Conservation (phyloP, 2,113 vertebrate genomes). For the Toxotes chatareus region DNA sequence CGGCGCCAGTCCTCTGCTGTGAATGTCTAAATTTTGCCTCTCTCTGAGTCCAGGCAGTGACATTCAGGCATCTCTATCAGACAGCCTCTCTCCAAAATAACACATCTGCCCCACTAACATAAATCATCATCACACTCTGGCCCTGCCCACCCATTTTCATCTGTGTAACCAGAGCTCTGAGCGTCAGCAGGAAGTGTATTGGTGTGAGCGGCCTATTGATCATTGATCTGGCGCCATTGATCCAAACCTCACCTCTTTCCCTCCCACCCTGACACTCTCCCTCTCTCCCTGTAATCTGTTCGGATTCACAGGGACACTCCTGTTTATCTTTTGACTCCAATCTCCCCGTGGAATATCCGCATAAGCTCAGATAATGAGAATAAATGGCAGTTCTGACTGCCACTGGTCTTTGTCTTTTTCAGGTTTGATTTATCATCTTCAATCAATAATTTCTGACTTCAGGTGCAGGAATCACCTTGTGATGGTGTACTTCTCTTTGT, state of each 20-base stretch:
- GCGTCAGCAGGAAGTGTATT: slow-evolving; percentile 79
- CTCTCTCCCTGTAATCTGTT: slow-evolving; percentile 50
- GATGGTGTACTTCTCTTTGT: slow-evolving; percentile 2
- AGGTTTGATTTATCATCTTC: slow-evolving; percentile 55
- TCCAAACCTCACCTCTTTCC: slow-evolving; percentile 47
- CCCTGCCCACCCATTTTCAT: slow-evolving; percentile 78
- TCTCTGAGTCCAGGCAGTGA: slow-evolving; percentile 55
- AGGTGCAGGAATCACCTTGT: slow-evolving; percentile 31
- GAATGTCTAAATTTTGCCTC: slow-evolving; percentile 27
- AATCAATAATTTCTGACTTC: slow-evolving; percentile 55
- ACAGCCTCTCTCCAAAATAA: slow-evolving; percentile 68
- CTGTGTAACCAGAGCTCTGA: slow-evolving; percentile 75
- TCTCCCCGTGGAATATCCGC: slow-evolving; percentile 51
- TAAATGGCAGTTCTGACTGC: slow-evolving; percentile 44
- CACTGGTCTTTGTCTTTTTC: slow-evolving; percentile 6
- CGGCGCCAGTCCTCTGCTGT: slow-evolving; percentile 6
- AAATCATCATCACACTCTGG: slow-evolving; percentile 77
- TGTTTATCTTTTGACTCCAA: slow-evolving; percentile 56
- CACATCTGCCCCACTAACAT: slow-evolving; percentile 73
- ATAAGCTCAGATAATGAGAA: slow-evolving; percentile 62
- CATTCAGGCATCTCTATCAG: slow-evolving; percentile 69
- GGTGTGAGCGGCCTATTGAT: slow-evolving; percentile 79
- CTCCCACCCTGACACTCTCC: slow-evolving; percentile 34
- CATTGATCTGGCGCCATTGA: slow-evolving; percentile 80
- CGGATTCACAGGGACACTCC: slow-evolving; percentile 44